Evolutionary conservation across 37 sponge, comb jelly and placozoan genomes (phyloP), one percentile per base, ranked within the genome.

Genomic region (Spongia lamella): DNA sequence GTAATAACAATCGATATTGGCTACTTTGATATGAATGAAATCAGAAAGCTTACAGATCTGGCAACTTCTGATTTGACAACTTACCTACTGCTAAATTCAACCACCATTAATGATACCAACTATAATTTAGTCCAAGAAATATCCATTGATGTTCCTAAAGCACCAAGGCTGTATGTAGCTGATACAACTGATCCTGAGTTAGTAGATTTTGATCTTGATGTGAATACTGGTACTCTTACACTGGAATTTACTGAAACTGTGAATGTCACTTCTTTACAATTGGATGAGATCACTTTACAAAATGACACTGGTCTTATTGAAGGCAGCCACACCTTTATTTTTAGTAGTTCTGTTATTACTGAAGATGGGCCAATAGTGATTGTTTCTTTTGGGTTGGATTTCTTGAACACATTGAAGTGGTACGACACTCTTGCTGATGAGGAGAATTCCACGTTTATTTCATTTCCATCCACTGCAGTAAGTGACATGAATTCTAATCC

Each of bases 171-270:
- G 0, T 84, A 81, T 59, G 68, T 64, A 26, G 53, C 63, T 2
- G 95, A 94, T 73, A 38, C 24, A 27, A 82, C 68, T n/a, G 15
- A 51, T 31, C 95, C 95, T 25, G 16, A 38, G 13, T 56, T 94
- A 19, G 57, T 73, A 0, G 68, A 27, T 6, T 94, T 84, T 84
- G 80, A 84, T 36, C 74, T 94, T 0, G 91, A 94, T 32, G 19
- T 94, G 40, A 57, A 94, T 72, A 50, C 17, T n/a, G 92, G 86
- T 15, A 4, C 71, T 31, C 76, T 94, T 3, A 75, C 73, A 1
- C 51, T 94, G 36, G 66, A 84, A 67, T 94, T 94, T 53, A 49
- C 80, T 65, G 95, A 94, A 38, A 88, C 92, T 15, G 80, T 94
- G 13, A 90, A 94, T 81, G 88, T 86, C 1, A 77, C 65, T 34